Percentiles rank a stretch among this genome's conserved stretches.
phyloP scores from a whole-genome alignment of 2,797 vertebrate species.

The Silurus lanzhouensis region DNA sequence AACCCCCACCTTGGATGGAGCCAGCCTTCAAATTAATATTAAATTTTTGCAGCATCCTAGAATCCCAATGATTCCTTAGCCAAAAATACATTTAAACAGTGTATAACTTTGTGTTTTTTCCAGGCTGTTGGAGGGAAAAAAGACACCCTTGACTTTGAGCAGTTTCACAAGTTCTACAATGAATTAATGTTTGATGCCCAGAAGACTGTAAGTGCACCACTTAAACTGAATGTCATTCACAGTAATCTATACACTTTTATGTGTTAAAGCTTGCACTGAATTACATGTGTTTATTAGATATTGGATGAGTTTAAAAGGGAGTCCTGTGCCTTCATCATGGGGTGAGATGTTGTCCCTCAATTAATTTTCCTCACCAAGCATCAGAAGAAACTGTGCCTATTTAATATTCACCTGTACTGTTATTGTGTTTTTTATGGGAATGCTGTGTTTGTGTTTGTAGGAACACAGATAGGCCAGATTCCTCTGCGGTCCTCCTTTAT shows the following conservation, averaged over 20 bases:
- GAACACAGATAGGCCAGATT: conserved; percentile 88
- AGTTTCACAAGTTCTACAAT: conserved; percentile 96
- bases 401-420: neutral
- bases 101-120: conserved; percentile 39
- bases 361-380: neutral
- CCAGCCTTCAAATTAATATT: neutral
- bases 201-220: conserved; percentile 78
- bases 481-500: conserved; percentile 84
- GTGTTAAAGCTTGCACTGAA: neutral
- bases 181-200: conserved; percentile 94
- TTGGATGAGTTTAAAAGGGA: conserved; percentile 94
- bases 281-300: conserved; percentile 73
- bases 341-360: conserved; percentile 73
- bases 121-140: conserved; percentile 88
- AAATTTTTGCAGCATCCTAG: neutral
- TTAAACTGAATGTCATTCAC: neutral
- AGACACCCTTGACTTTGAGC: conserved; percentile 90
- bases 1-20: neutral
- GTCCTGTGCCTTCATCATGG: conserved; percentile 90
- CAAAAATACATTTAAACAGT: neutral
- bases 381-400: neutral
- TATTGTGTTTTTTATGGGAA: conserved; percentile 20
- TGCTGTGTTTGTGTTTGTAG: conserved; percentile 67
- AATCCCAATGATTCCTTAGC: neutral
- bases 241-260: neutral